Percentiles rank a stretch among this genome's conserved stretches.
Conservation (phyloP, 1,140 invertebrate species). For the Stegodyphus dumicola region DNA sequence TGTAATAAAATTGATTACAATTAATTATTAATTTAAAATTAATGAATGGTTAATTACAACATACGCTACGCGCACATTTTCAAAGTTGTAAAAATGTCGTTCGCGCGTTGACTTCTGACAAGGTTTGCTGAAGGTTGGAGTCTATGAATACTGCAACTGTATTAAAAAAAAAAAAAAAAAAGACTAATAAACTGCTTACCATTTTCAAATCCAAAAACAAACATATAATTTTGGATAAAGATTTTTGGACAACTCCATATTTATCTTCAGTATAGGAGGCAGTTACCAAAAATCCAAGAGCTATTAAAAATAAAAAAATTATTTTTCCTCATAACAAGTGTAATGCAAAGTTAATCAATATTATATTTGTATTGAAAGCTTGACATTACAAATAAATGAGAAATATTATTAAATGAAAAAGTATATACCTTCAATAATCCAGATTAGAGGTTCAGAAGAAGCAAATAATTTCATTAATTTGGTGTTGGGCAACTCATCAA, state of each 20-base stretch:
- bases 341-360: too few relatives aligned
- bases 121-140: too few relatives aligned
- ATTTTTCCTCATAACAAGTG: background rate
- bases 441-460: conserved; percentile 31
- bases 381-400: too few relatives aligned
- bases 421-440: conserved; percentile 48
- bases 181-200: background rate
- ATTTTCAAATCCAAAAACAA: conserved; percentile 47
- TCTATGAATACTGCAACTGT: too few relatives aligned
- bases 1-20: too few relatives aligned
- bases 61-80: too few relatives aligned
- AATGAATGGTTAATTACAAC: too few relatives aligned
- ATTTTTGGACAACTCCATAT: conserved; percentile 44
- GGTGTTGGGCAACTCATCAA: conserved; percentile 36
- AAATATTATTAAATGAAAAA: background rate
- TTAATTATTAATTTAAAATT: too few relatives aligned
- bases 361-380: too few relatives aligned
- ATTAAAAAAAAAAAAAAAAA: too few relatives aligned
- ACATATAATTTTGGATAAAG: conserved; percentile 27
- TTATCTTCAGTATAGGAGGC: conserved; percentile 53
- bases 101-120: too few relatives aligned
- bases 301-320: background rate
- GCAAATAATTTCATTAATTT: conserved; percentile 42
- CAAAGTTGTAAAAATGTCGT: too few relatives aligned
- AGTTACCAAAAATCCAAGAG: conserved; percentile 48